Percentiles rank a stretch among this genome's conserved stretches.
phyloP scores from a whole-genome alignment of 1,140 invertebrate genomes.

The Hyphantria cunea region DNA sequence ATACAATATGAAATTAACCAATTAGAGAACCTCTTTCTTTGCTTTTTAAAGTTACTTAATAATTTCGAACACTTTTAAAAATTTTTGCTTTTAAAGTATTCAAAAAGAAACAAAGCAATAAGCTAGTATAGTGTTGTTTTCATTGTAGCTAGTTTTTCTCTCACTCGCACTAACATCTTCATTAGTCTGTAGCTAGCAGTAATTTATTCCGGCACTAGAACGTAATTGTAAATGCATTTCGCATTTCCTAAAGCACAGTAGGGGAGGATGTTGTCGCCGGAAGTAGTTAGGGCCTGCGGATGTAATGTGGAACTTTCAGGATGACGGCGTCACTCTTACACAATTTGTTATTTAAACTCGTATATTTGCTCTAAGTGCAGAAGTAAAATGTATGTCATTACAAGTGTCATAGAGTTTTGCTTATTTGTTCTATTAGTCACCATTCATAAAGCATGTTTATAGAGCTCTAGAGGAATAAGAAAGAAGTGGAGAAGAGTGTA shows the following conservation, averaged over 20 bases:
- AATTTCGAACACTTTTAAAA: too few species aligned
- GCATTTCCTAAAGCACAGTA: slow-evolving; percentile 19
- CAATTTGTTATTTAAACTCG: slow-evolving; percentile 13
- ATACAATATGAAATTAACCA: too few species aligned
- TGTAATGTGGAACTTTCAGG: slow-evolving; percentile 26
- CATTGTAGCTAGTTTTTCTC: not conserved
- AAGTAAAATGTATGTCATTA: not conserved
- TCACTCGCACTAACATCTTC: not conserved
- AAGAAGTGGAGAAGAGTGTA: too few species aligned
- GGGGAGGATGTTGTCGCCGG: slow-evolving; percentile 33
- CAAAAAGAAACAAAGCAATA: too few species aligned
- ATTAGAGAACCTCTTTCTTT: too few species aligned
- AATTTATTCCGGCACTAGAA: slow-evolving; percentile 9
- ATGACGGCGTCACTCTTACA: slow-evolving; percentile 26
- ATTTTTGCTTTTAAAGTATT: too few species aligned
- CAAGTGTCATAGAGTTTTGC: not conserved
- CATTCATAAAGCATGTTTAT: too few species aligned
- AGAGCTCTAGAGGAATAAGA: too few species aligned
- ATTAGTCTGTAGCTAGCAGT: slow-evolving; percentile 5
- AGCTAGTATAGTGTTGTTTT: not conserved
- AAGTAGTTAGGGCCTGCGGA: slow-evolving; percentile 38
- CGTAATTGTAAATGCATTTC: slow-evolving; percentile 24
- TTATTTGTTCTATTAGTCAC: not conserved
- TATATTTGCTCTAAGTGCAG: not conserved
- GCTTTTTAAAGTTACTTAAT: too few species aligned